Percentiles rank a stretch among this genome's conserved stretches.
Conservation (phyloP, 2,797 vertebrate species). For the Malurus splendens region DNA sequence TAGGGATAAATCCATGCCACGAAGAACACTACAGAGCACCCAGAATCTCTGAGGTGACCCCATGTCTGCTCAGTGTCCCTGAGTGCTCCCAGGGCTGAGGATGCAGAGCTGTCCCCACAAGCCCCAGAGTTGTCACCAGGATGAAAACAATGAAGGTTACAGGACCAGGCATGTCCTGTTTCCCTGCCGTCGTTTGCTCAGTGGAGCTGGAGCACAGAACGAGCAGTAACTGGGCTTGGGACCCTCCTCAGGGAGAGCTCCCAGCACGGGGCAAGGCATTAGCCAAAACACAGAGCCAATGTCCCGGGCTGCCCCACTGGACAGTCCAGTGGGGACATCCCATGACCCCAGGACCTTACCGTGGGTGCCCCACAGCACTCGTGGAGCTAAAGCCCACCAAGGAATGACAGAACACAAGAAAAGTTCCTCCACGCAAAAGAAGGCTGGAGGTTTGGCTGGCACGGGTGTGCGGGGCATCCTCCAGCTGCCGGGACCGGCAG, state of each 20-base stretch:
- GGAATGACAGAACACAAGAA: not conserved
- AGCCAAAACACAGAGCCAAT: not conserved
- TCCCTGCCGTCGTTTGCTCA: not conserved
- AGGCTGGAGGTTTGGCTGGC: not conserved
- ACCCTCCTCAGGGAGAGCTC: not conserved
- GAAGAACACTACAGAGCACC: not conserved
- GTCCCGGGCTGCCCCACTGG: not conserved
- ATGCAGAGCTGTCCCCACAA: not conserved
- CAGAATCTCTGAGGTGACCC: not conserved
- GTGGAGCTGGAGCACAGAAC: not conserved
- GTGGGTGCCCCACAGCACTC: not conserved
- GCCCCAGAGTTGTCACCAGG: not conserved
- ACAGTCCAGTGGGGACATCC: not conserved
- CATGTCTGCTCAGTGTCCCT: fast-evolving
- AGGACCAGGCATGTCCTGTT: not conserved
- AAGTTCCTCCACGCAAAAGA: not conserved
- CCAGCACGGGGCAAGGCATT: not conserved
- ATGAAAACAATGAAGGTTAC: not conserved
- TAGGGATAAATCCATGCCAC: not conserved
- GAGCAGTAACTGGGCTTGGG: not conserved
- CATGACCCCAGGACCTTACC: not conserved
- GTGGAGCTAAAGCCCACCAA: not conserved
- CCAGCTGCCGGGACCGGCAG: not conserved
- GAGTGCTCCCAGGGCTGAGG: not conserved
- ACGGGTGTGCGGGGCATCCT: not conserved